phyloP scores from a whole-genome alignment of 1,140 invertebrate genomes.

The Myzus persicae region DNA sequence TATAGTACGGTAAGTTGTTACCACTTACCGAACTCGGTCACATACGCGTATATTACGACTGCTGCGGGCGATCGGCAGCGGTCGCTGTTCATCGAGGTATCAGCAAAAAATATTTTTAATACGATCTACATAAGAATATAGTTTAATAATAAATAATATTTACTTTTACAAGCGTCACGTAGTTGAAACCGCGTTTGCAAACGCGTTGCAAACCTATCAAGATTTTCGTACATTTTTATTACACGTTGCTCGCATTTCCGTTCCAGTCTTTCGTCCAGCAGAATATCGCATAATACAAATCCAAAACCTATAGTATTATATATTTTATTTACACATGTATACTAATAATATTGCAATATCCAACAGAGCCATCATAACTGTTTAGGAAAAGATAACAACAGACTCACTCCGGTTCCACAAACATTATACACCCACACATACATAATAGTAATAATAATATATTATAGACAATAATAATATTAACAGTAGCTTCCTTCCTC shows the following conservation, averaged over 20 bases:
- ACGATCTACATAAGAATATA: not conserved
- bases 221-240: no score
- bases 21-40: not conserved
- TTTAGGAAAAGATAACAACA: not conserved
- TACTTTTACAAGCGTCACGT: no score
- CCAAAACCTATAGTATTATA: not conserved
- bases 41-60: not conserved
- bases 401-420: not conserved
- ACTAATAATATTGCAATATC: no score
- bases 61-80: not conserved
- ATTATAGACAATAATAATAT: not conserved
- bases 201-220: no score
- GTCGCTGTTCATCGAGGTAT: not conserved
- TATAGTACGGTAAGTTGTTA: no score
- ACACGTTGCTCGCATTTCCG: no score
- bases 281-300: not conserved
- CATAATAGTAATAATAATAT: no score
- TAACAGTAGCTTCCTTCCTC: conserved; percentile 6
- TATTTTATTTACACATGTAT: not conserved
- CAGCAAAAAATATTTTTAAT: not conserved
- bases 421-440: not conserved
- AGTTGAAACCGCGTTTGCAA: no score
- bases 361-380: not conserved
- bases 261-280: not conserved
- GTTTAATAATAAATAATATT: not conserved